phyloP scores from a whole-genome alignment of 1,140 invertebrate genomes.

The Akabosia matsudoensis region DNA sequence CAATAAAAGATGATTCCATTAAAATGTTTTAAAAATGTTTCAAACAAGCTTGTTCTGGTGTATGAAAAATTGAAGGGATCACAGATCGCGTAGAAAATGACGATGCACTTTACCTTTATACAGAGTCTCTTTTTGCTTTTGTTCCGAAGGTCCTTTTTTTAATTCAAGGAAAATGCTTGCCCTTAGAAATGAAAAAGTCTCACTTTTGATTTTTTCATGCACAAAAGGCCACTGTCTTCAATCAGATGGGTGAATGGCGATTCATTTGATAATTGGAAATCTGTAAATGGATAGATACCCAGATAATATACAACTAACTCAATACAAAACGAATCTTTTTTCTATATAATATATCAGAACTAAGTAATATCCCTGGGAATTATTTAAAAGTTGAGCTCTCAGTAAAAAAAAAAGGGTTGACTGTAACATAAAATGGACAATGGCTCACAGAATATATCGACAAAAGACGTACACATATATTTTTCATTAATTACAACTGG shows the following conservation, averaged over 20 bases:
- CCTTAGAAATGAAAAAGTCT: too few species aligned
- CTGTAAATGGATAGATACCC: neutral
- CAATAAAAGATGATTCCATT: too few species aligned
- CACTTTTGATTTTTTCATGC: neutral
- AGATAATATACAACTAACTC: too few species aligned
- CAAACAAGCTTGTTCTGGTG: too few species aligned
- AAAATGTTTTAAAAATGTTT: too few species aligned
- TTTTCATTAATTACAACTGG: neutral
- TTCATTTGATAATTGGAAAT: neutral
- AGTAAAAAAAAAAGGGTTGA: neutral
- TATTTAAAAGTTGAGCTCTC: neutral
- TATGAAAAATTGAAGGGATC: neutral
- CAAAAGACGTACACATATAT: neutral
- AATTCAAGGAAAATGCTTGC: neutral
- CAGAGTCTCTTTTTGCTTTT: too few species aligned
- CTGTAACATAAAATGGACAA: neutral
- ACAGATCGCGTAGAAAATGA: neutral
- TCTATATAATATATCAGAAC: too few species aligned
- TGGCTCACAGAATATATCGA: too few species aligned
- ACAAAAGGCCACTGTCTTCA: neutral
- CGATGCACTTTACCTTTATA: neutral
- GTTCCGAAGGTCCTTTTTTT: too few species aligned
- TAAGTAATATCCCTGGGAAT: neutral
- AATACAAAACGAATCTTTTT: too few species aligned
- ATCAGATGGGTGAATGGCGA: neutral